A percentile compares a stretch with the other conserved stretches of the same genome.
Evolutionary conservation across 2,888 invertebrate species (phyloP).

Genomic region (Hartigia nigra): DNA sequence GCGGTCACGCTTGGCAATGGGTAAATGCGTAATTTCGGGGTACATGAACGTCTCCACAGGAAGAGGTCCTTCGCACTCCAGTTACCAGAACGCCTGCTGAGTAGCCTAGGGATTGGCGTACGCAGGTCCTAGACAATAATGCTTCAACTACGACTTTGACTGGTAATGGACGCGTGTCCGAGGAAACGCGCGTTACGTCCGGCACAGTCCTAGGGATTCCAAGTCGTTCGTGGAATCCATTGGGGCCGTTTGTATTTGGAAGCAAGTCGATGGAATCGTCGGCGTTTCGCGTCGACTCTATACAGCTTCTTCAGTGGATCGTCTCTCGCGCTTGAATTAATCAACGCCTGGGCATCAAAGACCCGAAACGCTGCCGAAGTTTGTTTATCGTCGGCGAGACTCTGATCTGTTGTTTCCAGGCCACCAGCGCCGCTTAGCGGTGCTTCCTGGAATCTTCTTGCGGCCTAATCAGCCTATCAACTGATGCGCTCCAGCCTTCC

Average conservation of each 20-base stretch:
- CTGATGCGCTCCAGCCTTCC: conserved; percentile 46
- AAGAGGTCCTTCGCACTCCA: conserved; percentile 25
- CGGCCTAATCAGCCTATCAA: conserved; percentile 48
- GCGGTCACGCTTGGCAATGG: conserved; percentile 38
- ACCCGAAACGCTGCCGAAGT: conserved; percentile 48
- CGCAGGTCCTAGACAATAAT: not conserved
- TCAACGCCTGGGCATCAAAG: conserved; percentile 62
- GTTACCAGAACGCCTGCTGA: conserved; percentile 18
- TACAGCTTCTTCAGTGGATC: conserved; percentile 35
- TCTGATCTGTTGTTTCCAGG: conserved; percentile 1
- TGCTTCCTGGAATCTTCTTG: conserved; percentile 49
- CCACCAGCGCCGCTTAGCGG: conserved; percentile 16
- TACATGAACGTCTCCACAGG: conserved; percentile 53
- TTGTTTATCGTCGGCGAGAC: conserved; percentile 57
- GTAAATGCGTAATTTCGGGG: conserved; percentile 58
- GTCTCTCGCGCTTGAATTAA: conserved; percentile 58
- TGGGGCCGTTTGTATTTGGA: not conserved
- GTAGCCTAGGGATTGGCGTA: conserved; percentile 2
- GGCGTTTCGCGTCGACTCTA: conserved; percentile 11
- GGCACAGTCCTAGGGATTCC: not conserved
- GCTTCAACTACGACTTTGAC: not conserved
- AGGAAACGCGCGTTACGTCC: not conserved
- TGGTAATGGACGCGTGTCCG: not conserved
- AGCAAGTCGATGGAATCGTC: not conserved
- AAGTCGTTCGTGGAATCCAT: not conserved